Evolutionary conservation across 2,888 invertebrate species (phyloP), one percentile per base, ranked within the genome.

Genomic region (Lymantria monacha): DNA sequence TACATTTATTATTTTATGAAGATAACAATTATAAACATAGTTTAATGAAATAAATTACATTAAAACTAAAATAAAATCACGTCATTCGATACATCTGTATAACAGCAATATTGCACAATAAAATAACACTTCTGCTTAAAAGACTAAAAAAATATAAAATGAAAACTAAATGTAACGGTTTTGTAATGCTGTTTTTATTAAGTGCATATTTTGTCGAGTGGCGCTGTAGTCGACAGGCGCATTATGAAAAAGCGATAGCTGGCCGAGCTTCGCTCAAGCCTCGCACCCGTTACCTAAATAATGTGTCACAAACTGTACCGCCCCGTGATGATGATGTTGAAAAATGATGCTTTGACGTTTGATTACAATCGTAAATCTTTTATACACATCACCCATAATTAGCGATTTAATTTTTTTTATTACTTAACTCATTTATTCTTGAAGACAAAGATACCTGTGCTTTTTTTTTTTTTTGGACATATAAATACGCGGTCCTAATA

Each of bases 281-380:
- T 64, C 61, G 61, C 76, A 76, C 73, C 75, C 71, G 76, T 72
- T 76, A 74, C 76, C 74, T 77, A 81, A 83, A 83, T 77, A 79
- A 80, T 78, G 75, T 82, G 81, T 83, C 82, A 79, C 71, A 65
- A 75, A 75, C 76, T 73, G 74, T 76, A 76, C 72, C 68, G 72
- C 67, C 57, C 67, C 53, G 63, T 66, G 68, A 73, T 76, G 74
- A 76, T 80, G 82, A 79, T 79, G 78, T 75, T 78, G 81, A 81
- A 80, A 79, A 82, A 80, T 80, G 76, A 79, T 69, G 64, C 67
- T 61, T 72, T 76, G 74, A 78, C 72, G 63, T 76, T 77, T 76
- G 73, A 82, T 77, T 77, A 76, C 73, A 76, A 72, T 76, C 75
- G 76, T 81, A 80, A 79, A 81, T 80, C 79, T 79, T 65, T 60